Conservation (phyloP, 92 coral and sea anemone genomes). For the Epizoanthus illoricatus region DNA sequence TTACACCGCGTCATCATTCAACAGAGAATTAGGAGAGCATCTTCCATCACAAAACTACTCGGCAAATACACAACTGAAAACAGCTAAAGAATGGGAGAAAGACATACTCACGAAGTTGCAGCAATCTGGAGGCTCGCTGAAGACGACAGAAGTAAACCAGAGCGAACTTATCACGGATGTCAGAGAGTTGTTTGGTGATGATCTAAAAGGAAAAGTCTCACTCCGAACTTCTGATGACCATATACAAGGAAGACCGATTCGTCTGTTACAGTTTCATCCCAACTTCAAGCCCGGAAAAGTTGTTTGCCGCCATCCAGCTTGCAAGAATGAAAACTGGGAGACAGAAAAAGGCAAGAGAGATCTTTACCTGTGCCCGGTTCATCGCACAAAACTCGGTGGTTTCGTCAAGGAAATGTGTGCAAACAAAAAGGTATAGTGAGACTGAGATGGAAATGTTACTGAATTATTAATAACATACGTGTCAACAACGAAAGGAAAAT, state of each 20-base stretch:
- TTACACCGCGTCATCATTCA: too few relatives aligned
- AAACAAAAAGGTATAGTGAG: slow-evolving; percentile 18
- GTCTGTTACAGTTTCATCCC: slow-evolving; percentile 63
- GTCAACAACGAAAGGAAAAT: too few relatives aligned
- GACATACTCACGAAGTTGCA: background rate
- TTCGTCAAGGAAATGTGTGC: slow-evolving; percentile 44
- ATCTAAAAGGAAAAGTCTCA: slow-evolving; percentile 21
- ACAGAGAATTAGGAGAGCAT: too few relatives aligned
- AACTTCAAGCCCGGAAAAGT: slow-evolving; percentile 42
- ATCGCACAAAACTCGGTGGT: slow-evolving; percentile 41
- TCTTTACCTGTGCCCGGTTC: slow-evolving; percentile 63
- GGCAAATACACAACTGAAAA: background rate
- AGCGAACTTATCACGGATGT: slow-evolving; percentile 10
- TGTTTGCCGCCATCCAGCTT: slow-evolving; percentile 59
- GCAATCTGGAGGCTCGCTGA: background rate
- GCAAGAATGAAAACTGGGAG: slow-evolving; percentile 36
- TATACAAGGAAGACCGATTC: slow-evolving; percentile 24
- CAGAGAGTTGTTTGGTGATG: background rate
- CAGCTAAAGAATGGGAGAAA: slow-evolving; percentile 9
- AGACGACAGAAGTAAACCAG: background rate
- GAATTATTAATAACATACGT: background rate
- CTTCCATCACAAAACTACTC: background rate
- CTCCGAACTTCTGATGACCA: slow-evolving; percentile 42
- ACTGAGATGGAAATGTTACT: background rate
- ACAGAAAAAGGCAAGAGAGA: slow-evolving; percentile 52